Conservation (phyloP, 2,113 vertebrate genomes). For the Hippocampus comes region DNA sequence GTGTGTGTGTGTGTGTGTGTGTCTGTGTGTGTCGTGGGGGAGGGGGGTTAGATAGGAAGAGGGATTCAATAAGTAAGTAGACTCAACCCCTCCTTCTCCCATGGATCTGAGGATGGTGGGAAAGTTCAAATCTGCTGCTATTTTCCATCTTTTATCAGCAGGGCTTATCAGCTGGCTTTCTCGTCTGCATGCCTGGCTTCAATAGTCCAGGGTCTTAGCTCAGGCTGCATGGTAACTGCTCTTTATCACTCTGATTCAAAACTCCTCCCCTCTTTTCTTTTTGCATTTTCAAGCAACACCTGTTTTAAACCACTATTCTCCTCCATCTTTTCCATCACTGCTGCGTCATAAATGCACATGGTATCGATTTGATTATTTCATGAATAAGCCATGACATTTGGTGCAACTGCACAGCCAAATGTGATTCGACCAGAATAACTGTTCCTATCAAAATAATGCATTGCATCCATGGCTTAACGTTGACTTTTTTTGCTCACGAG, state of each 20-base stretch:
- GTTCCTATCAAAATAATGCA: not conserved
- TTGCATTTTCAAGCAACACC: slow-evolving; percentile 32
- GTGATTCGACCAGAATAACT: not conserved
- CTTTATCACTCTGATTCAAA: slow-evolving; percentile 23
- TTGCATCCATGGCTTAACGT: not conserved
- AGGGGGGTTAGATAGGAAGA: slow-evolving; percentile 45
- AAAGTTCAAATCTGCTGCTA: slow-evolving; percentile 96
- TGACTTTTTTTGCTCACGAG: not conserved
- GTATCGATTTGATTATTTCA: not conserved
- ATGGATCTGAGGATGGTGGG: slow-evolving; percentile 80
- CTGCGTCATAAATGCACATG: not conserved
- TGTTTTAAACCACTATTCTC: slow-evolving; percentile 16
- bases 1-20: slow-evolving; percentile 19
- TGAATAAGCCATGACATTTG: not conserved
- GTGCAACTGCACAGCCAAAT: not conserved
- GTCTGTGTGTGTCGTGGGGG: slow-evolving; percentile 14
- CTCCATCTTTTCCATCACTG: not conserved
- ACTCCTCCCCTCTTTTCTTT: slow-evolving; percentile 17
- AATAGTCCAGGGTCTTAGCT: slow-evolving; percentile 81
- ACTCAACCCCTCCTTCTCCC: slow-evolving; percentile 45
- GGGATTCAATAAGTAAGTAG: slow-evolving; percentile 59
- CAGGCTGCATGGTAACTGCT: slow-evolving; percentile 62
- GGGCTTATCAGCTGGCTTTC: slow-evolving; percentile 84
- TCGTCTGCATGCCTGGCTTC: slow-evolving; percentile 82
- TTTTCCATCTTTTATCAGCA: slow-evolving; percentile 88